Evolutionary conservation across 2,888 invertebrate species (phyloP).

Genomic region (Graphium colonna): DNA sequence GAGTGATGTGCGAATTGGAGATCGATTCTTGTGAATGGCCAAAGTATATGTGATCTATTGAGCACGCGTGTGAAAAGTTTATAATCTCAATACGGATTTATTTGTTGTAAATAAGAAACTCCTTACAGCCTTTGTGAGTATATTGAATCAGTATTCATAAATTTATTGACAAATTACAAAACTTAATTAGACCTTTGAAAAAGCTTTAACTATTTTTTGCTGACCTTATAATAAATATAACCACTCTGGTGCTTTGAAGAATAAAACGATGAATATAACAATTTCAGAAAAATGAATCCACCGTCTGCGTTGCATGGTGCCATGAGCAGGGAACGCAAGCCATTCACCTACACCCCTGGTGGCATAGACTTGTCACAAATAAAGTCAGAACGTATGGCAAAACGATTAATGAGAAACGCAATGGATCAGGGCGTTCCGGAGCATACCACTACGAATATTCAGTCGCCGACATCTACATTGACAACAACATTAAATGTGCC

Average conservation of each 20-base stretch:
- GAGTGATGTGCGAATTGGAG: conserved; percentile 58
- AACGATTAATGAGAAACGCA: conserved; percentile 81
- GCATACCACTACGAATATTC: conserved; percentile 72
- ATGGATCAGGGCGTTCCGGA: conserved; percentile 86
- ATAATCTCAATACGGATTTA: conserved; percentile 33
- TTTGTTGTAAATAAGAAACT: too few relatives aligned
- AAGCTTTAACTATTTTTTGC: conserved; percentile 40
- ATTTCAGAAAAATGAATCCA: conserved; percentile 81
- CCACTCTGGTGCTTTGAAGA: conserved; percentile 29
- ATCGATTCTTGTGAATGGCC: conserved; percentile 45
- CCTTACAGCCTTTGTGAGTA: conserved; percentile 67
- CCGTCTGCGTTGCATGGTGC: conserved; percentile 93
- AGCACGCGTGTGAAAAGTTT: conserved; percentile 24
- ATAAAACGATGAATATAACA: conserved; percentile 6
- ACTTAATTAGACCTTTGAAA: conserved; percentile 43
- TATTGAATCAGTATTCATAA: conserved; percentile 60
- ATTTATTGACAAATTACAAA: conserved; percentile 70
- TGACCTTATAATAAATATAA: conserved; percentile 36
- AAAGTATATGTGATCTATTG: conserved; percentile 45
- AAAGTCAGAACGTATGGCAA: conserved; percentile 93
- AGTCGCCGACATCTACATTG: conserved; percentile 69
- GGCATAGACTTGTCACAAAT: conserved; percentile 95
- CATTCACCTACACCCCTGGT: conserved; percentile 96
- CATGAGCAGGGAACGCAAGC: conserved; percentile 95
- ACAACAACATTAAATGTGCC: conserved; percentile 57